A percentile compares a stretch with the other conserved stretches of the same genome.
Evolutionary conservation across 2,113 vertebrate genomes (phyloP).

Genomic region (Synodontis membranacea): DNA sequence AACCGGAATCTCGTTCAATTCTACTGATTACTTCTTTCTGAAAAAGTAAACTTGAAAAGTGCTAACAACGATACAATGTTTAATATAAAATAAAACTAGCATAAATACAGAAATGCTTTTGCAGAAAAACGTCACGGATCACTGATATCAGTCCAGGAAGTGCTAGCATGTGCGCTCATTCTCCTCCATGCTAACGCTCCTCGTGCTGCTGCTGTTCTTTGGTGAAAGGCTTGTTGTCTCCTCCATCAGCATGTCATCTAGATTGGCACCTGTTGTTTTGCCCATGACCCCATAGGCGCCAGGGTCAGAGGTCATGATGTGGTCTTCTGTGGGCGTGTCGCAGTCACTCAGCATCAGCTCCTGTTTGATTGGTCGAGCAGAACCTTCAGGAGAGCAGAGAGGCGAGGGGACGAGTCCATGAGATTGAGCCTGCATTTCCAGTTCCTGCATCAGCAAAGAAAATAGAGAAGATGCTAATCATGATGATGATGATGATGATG

Average conservation of each 20-base stretch:
- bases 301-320: constrained; percentile 64
- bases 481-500: not conserved
- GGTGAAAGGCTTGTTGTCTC: constrained; percentile 86
- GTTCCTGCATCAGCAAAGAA: constrained; percentile 74
- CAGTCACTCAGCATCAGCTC: constrained; percentile 85
- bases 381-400: constrained; percentile 83
- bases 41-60: not conserved
- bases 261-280: constrained; percentile 81
- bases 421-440: constrained; percentile 96
- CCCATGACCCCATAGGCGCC: constrained; percentile 74
- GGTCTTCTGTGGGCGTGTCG: constrained; percentile 63
- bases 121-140: constrained; percentile 31
- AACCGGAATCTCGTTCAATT: not conserved
- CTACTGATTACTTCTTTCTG: not conserved
- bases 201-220: constrained; percentile 88
- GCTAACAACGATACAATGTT: not conserved
- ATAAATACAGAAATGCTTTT: constrained; percentile 66
- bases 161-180: constrained; percentile 89
- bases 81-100: constrained; percentile 44
- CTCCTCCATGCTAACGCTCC: constrained; percentile 95
- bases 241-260: constrained; percentile 94
- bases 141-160: constrained; percentile 34
- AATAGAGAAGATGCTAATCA: not conserved
- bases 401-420: constrained; percentile 86
- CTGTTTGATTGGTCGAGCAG: constrained; percentile 84